These are phyloP conservation scores for Emydocephalus ijimae DNA, from an alignment of 2,113 vertebrate genomes.

Conservation along the genomic window DNA sequence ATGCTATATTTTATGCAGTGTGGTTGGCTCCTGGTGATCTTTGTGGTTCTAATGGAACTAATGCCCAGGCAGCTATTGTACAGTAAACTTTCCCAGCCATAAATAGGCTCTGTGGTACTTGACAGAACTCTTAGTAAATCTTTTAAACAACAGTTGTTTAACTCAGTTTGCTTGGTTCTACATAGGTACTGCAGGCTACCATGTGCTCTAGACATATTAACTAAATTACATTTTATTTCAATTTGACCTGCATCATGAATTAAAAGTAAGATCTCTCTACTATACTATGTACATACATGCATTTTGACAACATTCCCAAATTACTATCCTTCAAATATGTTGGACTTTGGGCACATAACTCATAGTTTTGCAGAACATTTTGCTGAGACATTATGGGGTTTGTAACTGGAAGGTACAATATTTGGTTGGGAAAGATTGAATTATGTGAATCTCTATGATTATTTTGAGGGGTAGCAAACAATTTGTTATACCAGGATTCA, in stretches of 20 bases:
- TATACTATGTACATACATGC: neutral
- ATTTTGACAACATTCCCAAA: neutral
- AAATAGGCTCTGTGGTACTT: neutral
- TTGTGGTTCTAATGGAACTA: neutral
- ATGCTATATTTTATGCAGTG: neutral
- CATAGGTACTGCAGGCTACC: neutral
- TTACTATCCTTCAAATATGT: neutral
- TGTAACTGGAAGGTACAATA: neutral
- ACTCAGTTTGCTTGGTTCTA: neutral
- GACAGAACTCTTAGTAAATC: neutral
- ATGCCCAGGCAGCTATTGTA: neutral
- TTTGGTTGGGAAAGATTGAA: neutral
- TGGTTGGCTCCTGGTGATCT: neutral
- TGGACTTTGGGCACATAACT: neutral
- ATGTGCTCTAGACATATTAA: neutral
- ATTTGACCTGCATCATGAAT: neutral
- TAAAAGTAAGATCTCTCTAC: neutral
- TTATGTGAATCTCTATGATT: neutral
- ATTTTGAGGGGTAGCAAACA: neutral
- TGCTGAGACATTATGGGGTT: neutral
- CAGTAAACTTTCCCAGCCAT: neutral
- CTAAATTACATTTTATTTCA: neutral
- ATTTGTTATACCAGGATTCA: neutral
- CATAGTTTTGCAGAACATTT: neutral
- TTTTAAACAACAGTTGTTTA: neutral